Percentiles rank a stretch among this genome's conserved stretches.
phyloP scores from a whole-genome alignment of 2,888 invertebrate genomes.

The Papilio demoleus region DNA sequence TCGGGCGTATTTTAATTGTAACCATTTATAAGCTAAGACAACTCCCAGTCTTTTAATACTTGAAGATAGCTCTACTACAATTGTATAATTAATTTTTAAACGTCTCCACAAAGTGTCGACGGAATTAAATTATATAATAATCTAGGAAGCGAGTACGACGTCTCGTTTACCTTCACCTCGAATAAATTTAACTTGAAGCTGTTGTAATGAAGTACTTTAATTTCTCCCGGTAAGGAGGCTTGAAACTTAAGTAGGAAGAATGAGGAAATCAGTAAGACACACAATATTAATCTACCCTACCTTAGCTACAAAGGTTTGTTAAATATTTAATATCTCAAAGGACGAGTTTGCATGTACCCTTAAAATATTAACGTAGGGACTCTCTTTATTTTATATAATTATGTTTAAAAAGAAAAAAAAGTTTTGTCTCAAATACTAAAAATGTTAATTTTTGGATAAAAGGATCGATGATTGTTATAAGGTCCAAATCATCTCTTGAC shows the following conservation, averaged over 20 bases:
- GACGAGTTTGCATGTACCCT: slow-evolving; percentile 13
- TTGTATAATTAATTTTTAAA: slow-evolving; percentile 31
- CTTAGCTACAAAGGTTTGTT: slow-evolving; percentile 23
- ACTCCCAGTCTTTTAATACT: too few species aligned
- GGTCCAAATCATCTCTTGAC: too few species aligned
- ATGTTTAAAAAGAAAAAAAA: too few species aligned
- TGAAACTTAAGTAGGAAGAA: slow-evolving; percentile 28
- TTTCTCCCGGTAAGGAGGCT: slow-evolving; percentile 28
- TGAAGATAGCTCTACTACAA: not conserved
- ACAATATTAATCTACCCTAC: slow-evolving; percentile 16
- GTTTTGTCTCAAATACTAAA: too few species aligned
- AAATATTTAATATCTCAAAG: slow-evolving; percentile 20
- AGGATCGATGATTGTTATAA: too few species aligned
- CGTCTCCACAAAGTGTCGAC: slow-evolving; percentile 41
- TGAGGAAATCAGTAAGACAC: slow-evolving; percentile 34
- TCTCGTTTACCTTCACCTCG: slow-evolving; percentile 4
- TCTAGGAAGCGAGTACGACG: slow-evolving; percentile 35
- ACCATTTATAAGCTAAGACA: too few species aligned
- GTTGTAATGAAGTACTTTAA: slow-evolving; percentile 39
- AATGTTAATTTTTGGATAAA: too few species aligned
- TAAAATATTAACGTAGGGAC: slow-evolving; percentile 11
- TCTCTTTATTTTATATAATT: too few species aligned
- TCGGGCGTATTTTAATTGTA: too few species aligned
- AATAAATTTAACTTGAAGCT: slow-evolving; percentile 36
- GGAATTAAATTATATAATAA: slow-evolving; percentile 46